A percentile compares a stretch with the other conserved stretches of the same genome.
Evolutionary conservation across 2,113 vertebrate genomes (phyloP).

Genomic region (Chaetorhynchus papuensis): DNA sequence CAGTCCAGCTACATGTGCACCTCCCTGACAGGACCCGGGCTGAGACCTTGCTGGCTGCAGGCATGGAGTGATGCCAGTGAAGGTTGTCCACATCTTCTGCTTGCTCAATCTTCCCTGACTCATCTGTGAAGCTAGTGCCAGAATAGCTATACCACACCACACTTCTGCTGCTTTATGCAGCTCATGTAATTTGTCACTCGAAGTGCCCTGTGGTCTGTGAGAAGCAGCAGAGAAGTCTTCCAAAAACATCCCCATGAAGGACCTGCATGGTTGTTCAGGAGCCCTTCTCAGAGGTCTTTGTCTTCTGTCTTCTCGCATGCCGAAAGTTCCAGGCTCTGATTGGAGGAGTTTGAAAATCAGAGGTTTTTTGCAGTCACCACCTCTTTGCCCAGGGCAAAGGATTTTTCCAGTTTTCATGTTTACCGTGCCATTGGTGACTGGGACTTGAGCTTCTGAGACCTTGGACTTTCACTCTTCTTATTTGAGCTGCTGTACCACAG

Average conservation of each 20-base stretch:
- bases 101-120: neutral
- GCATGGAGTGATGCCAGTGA: neutral
- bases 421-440: neutral
- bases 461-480: neutral
- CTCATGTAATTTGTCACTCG: neutral
- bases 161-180: neutral
- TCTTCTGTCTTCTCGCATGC: neutral
- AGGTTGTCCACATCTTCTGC: neutral
- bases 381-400: neutral
- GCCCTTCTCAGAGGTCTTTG: neutral
- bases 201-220: neutral
- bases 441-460: neutral
- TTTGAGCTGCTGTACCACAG: neutral
- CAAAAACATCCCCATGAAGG: neutral
- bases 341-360: neutral
- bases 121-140: fast-evolving
- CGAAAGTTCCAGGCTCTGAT: neutral
- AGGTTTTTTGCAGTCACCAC: neutral
- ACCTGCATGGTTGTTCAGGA: neutral
- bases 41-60: neutral
- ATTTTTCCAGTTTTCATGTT: neutral
- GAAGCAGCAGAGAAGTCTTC: neutral
- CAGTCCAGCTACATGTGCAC: fast-evolving
- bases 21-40: neutral
- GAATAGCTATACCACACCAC: too few relatives aligned